Evolutionary conservation across 2,113 vertebrate species (phyloP), one percentile per base, ranked within the genome.

Genomic region (Archilochus colubris): DNA sequence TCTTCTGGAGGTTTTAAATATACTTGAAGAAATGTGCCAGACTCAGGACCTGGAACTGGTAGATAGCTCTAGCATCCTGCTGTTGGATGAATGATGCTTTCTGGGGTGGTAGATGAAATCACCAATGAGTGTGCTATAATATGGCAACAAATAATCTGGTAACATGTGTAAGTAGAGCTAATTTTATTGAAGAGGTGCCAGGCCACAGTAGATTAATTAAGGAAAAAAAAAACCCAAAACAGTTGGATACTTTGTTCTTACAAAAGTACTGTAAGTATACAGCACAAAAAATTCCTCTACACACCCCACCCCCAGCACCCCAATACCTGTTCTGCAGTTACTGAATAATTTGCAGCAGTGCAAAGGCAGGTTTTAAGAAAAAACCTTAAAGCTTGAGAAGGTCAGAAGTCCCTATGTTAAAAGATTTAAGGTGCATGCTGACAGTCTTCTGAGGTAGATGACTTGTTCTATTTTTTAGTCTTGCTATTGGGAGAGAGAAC

Each of bases 171-270:
- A 86, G 40, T 57, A 33, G 12, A 70, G 64, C 68, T 91, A 76
- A 86, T 74, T 91, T 95, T 94, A 77, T 75, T 53, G 54, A 69
- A 80, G 72, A 72, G 40, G 54, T 92, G 55, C 40, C 40, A 86
- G 79, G 55, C 63, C 62, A 50, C 51, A 69, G 36, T 58, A 83
- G 31, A 64, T 88, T 55, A 69, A 63, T 48, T 77, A 62, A 54
- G 22, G 55, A 61, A 76, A 85, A 84, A 85, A 84, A 36, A 48
- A 21, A 10, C 40, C 40, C 36, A 8, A 38, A 38, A 38, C 36
- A 61, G 33, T 64, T 82, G 79, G 62, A 48, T 3, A 4, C 23
- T 86, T 91, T 46, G 25, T 88, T 94, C 67, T 76, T 92, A 44
- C 8, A 92, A 27, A 10, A 43, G 46, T 66, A 36, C n/a, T 74